Conservation (phyloP, 2,888 invertebrate species). For the Uloborus plumipes region DNA sequence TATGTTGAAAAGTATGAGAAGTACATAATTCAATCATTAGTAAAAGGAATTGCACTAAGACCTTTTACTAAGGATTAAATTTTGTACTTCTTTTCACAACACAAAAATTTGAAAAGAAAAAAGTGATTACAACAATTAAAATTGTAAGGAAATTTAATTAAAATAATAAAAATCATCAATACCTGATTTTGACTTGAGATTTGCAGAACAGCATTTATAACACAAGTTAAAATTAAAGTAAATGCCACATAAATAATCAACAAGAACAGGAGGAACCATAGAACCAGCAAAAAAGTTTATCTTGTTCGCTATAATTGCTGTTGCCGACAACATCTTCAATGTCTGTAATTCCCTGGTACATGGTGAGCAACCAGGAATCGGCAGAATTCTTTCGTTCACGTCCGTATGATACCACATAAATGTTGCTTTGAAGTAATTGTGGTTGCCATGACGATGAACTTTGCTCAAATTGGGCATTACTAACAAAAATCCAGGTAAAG, state of each 20-base stretch:
- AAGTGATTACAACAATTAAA: not conserved
- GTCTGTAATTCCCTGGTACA: conserved; percentile 62
- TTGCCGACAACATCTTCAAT: conserved; percentile 71
- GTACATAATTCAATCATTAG: no score
- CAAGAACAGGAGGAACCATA: conserved; percentile 70
- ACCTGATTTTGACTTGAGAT: conserved; percentile 70
- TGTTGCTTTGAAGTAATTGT: conserved; percentile 74
- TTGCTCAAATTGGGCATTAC: conserved; percentile 72
- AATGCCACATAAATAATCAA: conserved; percentile 72
- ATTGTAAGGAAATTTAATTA: not conserved
- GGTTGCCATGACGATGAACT: conserved; percentile 74
- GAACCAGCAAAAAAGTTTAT: conserved; percentile 71
- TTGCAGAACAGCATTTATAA: conserved; percentile 71
- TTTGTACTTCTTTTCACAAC: no score
- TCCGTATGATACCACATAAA: conserved; percentile 74
- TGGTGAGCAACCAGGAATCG: conserved; percentile 44
- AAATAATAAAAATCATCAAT: conserved; percentile 32
- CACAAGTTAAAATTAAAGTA: conserved; percentile 72
- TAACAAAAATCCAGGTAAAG: conserved; percentile 73
- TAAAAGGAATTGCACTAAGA: no score
- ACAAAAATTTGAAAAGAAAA: no score
- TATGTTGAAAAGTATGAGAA: no score
- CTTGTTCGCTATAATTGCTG: conserved; percentile 71
- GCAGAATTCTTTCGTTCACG: conserved; percentile 72
- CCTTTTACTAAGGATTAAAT: no score